Percentiles rank a stretch among this genome's conserved stretches.
Conservation (phyloP, 2,113 vertebrate genomes). For the Callorhinus ursinus region DNA sequence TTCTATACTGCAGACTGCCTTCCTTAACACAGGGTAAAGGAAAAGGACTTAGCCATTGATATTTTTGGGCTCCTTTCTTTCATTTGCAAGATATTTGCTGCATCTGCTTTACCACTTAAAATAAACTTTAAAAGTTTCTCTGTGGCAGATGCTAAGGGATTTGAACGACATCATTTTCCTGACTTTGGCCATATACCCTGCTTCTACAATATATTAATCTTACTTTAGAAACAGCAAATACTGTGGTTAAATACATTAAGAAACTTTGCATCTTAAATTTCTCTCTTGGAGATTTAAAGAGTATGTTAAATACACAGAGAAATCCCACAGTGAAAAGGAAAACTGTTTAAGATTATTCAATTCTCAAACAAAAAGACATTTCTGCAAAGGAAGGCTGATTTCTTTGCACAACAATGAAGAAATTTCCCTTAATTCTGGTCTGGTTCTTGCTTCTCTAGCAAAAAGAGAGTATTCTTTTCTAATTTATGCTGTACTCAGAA, state of each 20-base stretch:
- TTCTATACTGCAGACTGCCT: background rate
- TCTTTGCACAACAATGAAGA: background rate
- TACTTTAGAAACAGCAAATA: background rate
- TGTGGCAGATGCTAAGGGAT: background rate
- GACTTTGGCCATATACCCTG: background rate
- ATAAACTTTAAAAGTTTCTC: background rate
- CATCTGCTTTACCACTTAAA: background rate
- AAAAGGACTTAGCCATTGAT: background rate
- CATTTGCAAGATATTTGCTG: background rate
- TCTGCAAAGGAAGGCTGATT: background rate
- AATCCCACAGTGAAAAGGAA: background rate
- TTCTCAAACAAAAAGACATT: slow-evolving; percentile 45
- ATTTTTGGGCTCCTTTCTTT: background rate
- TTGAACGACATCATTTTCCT: background rate
- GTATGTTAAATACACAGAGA: slow-evolving; percentile 3
- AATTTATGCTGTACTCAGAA: background rate
- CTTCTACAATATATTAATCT: background rate
- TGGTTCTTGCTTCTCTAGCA: background rate
- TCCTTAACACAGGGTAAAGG: background rate
- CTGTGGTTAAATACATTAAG: background rate
- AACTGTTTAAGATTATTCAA: background rate
- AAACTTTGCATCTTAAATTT: background rate
- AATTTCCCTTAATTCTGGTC: background rate
- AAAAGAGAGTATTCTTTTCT: background rate
- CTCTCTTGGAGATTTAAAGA: slow-evolving; percentile 31